Evolutionary conservation across 2,113 vertebrate genomes (phyloP).

Genomic region (Puffinus mauretanicus): DNA sequence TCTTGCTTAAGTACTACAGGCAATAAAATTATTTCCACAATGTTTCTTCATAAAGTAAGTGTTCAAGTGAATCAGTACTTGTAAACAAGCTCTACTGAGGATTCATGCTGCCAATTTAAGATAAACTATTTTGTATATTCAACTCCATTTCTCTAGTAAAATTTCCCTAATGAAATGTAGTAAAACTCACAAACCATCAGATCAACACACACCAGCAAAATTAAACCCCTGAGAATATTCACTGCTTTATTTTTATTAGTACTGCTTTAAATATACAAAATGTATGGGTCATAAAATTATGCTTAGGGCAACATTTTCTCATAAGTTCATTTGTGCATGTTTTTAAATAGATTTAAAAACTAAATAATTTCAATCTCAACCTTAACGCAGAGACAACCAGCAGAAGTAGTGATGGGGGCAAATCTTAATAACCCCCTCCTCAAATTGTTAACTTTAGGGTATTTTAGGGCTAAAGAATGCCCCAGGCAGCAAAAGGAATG

Average conservation of each 20-base stretch:
- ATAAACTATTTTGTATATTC: conserved; percentile 68
- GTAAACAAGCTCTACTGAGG: conserved; percentile 63
- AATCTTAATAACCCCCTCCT: neutral
- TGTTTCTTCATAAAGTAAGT: conserved; percentile 56
- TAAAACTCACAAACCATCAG: conserved; percentile 73
- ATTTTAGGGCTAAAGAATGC: conserved; percentile 31
- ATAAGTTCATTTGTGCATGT: conserved; percentile 63
- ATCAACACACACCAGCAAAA: conserved; percentile 68
- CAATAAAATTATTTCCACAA: conserved; percentile 64
- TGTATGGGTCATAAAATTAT: conserved; percentile 70
- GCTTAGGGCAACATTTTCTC: conserved; percentile 70
- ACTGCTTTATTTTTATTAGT: conserved; percentile 68
- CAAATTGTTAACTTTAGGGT: conserved; percentile 27
- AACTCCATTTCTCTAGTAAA: conserved; percentile 55
- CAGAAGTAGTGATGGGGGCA: neutral
- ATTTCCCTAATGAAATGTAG: conserved; percentile 70
- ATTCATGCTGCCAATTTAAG: conserved; percentile 62
- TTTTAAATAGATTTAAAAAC: conserved; percentile 56
- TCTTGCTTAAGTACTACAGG: conserved; percentile 35
- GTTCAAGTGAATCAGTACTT: conserved; percentile 65
- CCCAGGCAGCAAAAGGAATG: conserved; percentile 26
- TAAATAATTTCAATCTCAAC: conserved; percentile 40
- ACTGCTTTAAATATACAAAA: conserved; percentile 74
- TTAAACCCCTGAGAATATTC: conserved; percentile 70
- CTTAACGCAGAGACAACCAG: neutral